Evolutionary conservation across 2,797 vertebrate genomes (phyloP).

Genomic region (Peromyscus attwateri): DNA sequence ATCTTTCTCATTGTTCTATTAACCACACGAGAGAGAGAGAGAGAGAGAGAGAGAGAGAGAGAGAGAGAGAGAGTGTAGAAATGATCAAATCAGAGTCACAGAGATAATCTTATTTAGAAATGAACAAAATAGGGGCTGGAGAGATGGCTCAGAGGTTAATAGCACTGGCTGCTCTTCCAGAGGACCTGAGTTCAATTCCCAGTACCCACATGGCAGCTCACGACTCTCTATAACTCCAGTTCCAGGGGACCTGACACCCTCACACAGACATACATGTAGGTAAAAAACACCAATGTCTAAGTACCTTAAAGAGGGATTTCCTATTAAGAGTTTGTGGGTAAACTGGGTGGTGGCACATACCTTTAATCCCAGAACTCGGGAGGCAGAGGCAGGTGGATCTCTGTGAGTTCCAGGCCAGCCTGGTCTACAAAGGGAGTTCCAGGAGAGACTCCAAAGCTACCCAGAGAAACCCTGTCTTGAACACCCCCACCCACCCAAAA

Average conservation of each 20-base stretch:
- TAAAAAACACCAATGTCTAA: background rate
- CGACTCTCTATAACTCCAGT: background rate
- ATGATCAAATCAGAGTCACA: slow-evolving; percentile 49
- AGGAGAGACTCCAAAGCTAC: too few relatives aligned
- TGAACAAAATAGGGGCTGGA: background rate
- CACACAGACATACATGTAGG: background rate
- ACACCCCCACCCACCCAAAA: too few relatives aligned
- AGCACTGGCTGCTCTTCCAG: background rate
- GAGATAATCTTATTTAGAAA: slow-evolving; percentile 65
- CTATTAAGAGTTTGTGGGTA: slow-evolving; percentile 10
- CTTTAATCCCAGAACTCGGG: too few relatives aligned
- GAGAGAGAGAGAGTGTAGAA: background rate
- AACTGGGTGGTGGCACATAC: too few relatives aligned
- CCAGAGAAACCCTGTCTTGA: too few relatives aligned
- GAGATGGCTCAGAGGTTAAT: background rate
- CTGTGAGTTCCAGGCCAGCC: too few relatives aligned
- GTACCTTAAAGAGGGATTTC: slow-evolving; percentile 41
- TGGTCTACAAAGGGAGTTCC: too few relatives aligned
- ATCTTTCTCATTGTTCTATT: slow-evolving; percentile 55
- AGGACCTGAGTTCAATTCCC: background rate
- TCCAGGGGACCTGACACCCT: background rate
- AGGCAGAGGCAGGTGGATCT: too few relatives aligned
- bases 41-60: too few relatives aligned
- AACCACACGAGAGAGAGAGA: background rate
- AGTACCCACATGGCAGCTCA: background rate